These are phyloP conservation scores for Pyrochroa serraticornis DNA, from an alignment of 2,888 invertebrate genomes.

Conservation along the genomic window DNA sequence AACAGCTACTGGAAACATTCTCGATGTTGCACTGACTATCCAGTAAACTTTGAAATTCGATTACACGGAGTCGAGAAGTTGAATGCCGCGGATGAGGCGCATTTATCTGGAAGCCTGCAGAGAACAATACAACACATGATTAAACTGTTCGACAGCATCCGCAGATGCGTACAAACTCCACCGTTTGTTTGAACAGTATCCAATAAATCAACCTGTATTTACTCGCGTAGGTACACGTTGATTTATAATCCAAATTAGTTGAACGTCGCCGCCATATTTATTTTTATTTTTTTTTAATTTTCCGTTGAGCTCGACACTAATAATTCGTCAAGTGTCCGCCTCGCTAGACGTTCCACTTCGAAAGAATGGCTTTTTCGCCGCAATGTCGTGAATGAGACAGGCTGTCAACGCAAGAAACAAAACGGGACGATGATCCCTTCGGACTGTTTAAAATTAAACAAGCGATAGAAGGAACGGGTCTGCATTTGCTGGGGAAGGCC, in stretches of 20 bases:
- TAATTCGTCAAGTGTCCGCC: slow-evolving; percentile 14
- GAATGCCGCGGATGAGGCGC: slow-evolving; percentile 19
- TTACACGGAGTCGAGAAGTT: slow-evolving; percentile 13
- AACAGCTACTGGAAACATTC: neutral
- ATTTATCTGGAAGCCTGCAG: slow-evolving; percentile 21
- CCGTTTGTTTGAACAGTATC: slow-evolving; percentile 23
- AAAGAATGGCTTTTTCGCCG: neutral
- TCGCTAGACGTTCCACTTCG: neutral
- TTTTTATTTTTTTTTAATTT: slow-evolving; percentile 16
- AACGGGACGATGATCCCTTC: neutral
- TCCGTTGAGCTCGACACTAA: slow-evolving; percentile 8
- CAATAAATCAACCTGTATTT: slow-evolving; percentile 31
- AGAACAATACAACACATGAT: slow-evolving; percentile 31
- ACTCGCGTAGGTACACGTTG: slow-evolving; percentile 20
- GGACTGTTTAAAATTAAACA: too few species aligned
- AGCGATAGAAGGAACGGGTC: too few species aligned
- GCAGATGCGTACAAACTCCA: slow-evolving; percentile 29
- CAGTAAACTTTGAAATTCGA: slow-evolving; percentile 19
- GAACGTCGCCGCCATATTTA: slow-evolving; percentile 23
- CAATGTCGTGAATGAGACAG: neutral
- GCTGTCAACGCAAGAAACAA: neutral
- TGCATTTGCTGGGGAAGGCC: too few species aligned
- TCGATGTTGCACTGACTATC: neutral
- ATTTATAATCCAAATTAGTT: slow-evolving; percentile 28
- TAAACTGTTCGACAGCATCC: slow-evolving; percentile 30